These are phyloP conservation scores for Botia almorhae DNA, from an alignment of 2,797 vertebrate genomes.

Conservation along the genomic window DNA sequence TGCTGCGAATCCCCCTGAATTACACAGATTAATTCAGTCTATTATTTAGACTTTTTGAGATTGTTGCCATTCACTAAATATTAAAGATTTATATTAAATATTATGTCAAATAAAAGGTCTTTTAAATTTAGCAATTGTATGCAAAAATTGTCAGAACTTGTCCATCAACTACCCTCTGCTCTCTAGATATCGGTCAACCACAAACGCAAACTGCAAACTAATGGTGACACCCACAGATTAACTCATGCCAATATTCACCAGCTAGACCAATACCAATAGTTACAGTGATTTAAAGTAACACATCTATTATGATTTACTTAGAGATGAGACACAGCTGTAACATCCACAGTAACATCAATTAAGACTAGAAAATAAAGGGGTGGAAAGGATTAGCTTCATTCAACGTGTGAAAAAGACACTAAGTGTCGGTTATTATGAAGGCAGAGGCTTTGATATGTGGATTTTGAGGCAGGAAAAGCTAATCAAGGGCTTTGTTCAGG, in stretches of 20 bases:
- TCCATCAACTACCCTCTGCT: neutral
- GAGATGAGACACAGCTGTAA: neutral
- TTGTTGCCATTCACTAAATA: too few relatives aligned
- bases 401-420: neutral
- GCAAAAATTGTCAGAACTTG: too few relatives aligned
- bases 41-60: too few relatives aligned
- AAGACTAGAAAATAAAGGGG: conserved; percentile 9
- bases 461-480: conserved; percentile 32
- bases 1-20: neutral
- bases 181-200: neutral
- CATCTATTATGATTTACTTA: conserved; percentile 4
- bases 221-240: neutral
- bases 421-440: conserved; percentile 25
- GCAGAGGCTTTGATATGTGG: conserved; percentile 12
- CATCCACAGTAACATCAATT: conserved; percentile 9
- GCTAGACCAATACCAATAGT: neutral
- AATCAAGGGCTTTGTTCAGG: conserved; percentile 24
- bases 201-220: neutral
- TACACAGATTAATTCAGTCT: neutral
- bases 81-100: too few relatives aligned
- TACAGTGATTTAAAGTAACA: conserved; percentile 2
- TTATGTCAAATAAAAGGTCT: too few relatives aligned
- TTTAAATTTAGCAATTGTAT: neutral
- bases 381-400: conserved; percentile 6
- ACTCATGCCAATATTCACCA: neutral